Percentiles rank a stretch among this genome's conserved stretches.
phyloP scores from a whole-genome alignment of 2,113 vertebrate genomes.

The Scortum barcoo region DNA sequence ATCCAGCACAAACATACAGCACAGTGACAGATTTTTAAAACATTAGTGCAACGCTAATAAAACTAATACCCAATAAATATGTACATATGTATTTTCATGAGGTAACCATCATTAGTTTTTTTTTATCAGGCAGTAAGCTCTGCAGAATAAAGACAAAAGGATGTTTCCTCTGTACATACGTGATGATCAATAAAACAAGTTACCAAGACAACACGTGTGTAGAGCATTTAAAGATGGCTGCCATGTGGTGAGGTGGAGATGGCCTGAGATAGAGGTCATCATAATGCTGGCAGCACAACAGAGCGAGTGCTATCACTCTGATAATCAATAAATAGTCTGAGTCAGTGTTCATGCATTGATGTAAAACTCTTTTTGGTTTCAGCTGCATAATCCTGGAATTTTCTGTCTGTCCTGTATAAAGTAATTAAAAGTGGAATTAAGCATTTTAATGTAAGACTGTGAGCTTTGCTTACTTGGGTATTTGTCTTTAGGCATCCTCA shows the following conservation, averaged over 20 bases:
- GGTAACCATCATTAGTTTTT: not conserved
- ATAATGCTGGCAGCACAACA: not conserved
- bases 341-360: no score
- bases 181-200: slow-evolving; percentile 21
- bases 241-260: not conserved
- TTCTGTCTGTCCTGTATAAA: no score
- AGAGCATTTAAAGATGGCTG: not conserved
- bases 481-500: no score
- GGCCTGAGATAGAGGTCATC: not conserved
- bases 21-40: not conserved
- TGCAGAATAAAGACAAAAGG: not conserved
- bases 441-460: no score
- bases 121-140: not conserved
- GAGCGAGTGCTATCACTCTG: not conserved
- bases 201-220: not conserved
- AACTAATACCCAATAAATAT: no score
- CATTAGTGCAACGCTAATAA: no score
- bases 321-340: not conserved
- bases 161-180: slow-evolving; percentile 5
- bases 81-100: no score
- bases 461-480: no score
- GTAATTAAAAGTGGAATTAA: no score
- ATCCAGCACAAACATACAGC: not conserved
- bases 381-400: no score
- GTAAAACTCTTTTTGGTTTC: no score